Conservation (phyloP, 1,140 invertebrate species). For the Zophobas atratus region DNA sequence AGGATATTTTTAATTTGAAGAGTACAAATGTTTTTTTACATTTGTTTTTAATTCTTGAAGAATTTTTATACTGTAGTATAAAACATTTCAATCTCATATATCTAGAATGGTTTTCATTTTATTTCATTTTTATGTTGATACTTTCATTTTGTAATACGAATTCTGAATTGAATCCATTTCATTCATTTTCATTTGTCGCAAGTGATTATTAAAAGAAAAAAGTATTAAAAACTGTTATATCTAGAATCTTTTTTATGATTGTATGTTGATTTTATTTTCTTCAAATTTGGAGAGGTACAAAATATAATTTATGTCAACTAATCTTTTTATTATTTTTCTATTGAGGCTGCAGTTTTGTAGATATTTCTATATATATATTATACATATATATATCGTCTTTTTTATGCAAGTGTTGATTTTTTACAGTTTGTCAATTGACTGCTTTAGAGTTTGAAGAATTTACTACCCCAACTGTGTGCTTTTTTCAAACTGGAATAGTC, state of each 20-base stretch:
- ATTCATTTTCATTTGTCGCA: constrained; percentile 25
- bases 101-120: constrained; percentile 37
- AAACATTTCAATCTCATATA: constrained; percentile 33
- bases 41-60: constrained; percentile 41
- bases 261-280: constrained; percentile 13
- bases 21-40: constrained; percentile 52
- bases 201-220: constrained; percentile 16
- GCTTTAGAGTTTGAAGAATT: constrained; percentile 36
- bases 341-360: constrained; percentile 21
- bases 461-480: neutral
- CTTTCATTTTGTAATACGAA: constrained; percentile 13
- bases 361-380: neutral
- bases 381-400: neutral
- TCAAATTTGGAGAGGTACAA: constrained; percentile 41
- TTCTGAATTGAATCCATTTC: constrained; percentile 5
- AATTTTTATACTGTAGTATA: constrained; percentile 34
- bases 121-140: constrained; percentile 26
- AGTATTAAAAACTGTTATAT: constrained; percentile 40
- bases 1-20: constrained; percentile 45
- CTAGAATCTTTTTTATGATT: constrained; percentile 30
- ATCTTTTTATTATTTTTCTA: constrained; percentile 22
- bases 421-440: constrained; percentile 17
- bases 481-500: constrained; percentile 32
- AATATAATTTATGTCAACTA: constrained; percentile 42
- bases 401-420: neutral